phyloP scores from a whole-genome alignment of 2,113 vertebrate species.

The Jaculus jaculus region DNA sequence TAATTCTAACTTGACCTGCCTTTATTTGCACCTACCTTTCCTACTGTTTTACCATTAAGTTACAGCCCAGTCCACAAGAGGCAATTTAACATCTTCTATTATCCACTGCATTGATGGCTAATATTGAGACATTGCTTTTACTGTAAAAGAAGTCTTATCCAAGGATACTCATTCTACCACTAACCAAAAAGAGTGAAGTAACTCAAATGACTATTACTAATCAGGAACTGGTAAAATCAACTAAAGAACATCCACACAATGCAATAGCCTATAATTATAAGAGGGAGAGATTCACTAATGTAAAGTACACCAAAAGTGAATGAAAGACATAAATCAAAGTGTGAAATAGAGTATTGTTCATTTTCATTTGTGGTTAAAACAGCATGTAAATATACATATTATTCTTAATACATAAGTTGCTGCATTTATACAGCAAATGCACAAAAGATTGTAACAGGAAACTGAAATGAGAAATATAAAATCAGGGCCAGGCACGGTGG shows the following conservation, averaged over 20 bases:
- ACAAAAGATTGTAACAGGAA: background rate
- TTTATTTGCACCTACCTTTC: conserved; percentile 38
- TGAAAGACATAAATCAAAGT: background rate
- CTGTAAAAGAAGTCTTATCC: background rate
- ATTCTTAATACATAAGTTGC: background rate
- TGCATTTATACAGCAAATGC: background rate
- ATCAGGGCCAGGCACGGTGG: no score
- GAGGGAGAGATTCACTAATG: background rate
- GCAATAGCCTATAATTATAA: background rate
- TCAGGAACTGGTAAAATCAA: background rate
- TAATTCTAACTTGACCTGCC: background rate
- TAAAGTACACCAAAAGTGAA: background rate
- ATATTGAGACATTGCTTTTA: background rate
- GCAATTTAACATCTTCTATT: background rate
- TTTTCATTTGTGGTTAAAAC: conserved; percentile 30
- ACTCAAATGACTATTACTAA: background rate
- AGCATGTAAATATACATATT: background rate
- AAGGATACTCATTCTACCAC: background rate
- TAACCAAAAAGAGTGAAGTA: background rate
- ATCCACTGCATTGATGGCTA: background rate
- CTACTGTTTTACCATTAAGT: background rate
- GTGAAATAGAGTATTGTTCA: background rate
- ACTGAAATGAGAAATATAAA: background rate
- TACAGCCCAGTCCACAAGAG: background rate
- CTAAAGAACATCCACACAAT: background rate